phyloP scores from a whole-genome alignment of 2,113 vertebrate genomes.

The Manacus vitellinus region DNA sequence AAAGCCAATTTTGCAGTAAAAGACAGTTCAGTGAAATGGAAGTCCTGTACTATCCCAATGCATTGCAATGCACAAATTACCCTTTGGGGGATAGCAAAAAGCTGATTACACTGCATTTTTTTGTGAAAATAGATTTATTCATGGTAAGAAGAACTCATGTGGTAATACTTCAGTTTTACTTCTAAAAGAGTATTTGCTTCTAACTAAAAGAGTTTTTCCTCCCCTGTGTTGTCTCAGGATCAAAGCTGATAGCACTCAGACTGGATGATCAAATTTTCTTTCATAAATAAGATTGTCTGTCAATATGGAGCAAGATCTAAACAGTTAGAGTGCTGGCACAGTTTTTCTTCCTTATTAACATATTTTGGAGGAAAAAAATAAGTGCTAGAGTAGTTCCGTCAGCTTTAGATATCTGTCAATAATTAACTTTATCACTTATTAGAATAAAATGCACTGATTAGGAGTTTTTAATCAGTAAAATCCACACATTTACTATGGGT shows the following conservation, averaged over 20 bases:
- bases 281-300: neutral
- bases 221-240: neutral
- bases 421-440: constrained; percentile 45
- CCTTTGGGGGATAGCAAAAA: neutral
- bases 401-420: neutral
- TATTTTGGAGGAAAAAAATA: neutral
- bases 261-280: neutral
- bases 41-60: neutral
- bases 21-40: neutral
- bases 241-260: neutral
- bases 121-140: neutral
- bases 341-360: neutral
- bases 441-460: constrained; percentile 64
- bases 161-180: neutral
- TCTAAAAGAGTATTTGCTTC: neutral
- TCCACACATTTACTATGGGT: constrained; percentile 52
- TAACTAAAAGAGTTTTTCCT: neutral
- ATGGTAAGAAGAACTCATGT: neutral
- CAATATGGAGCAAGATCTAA: neutral
- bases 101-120: neutral
- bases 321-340: neutral
- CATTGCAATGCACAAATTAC: neutral
- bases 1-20: neutral
- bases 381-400: neutral
- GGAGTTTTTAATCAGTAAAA: constrained; percentile 60